Conservation (phyloP, 2,113 vertebrate genomes). For the Sardina pilchardus region DNA sequence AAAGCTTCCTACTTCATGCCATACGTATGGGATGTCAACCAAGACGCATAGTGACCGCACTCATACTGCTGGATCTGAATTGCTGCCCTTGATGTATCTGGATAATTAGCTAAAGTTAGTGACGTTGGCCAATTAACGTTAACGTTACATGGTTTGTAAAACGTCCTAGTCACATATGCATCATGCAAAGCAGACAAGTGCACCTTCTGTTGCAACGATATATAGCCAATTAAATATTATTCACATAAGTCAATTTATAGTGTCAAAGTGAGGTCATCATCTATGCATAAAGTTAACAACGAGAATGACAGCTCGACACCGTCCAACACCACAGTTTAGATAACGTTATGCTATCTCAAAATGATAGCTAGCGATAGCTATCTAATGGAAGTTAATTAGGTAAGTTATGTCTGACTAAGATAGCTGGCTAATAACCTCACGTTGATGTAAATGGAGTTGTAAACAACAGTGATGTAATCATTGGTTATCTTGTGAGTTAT, state of each 20-base stretch:
- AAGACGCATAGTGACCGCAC: background rate
- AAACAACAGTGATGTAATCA: background rate
- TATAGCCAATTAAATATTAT: background rate
- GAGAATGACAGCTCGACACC: background rate
- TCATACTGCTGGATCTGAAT: background rate
- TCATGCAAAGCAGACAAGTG: background rate
- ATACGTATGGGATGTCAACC: background rate
- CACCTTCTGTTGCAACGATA: background rate
- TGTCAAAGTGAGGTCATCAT: background rate
- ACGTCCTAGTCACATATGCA: background rate
- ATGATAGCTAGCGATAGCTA: background rate
- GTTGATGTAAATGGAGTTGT: too few species aligned
- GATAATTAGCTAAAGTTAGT: too few species aligned
- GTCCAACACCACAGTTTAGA: background rate
- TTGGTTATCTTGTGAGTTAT: background rate
- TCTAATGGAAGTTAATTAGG: background rate
- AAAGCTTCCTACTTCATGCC: background rate
- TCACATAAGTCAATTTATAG: background rate
- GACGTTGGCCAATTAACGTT: too few species aligned
- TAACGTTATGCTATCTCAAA: background rate
- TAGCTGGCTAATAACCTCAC: background rate
- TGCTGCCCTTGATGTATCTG: background rate
- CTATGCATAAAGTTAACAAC: background rate
- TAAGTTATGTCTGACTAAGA: background rate
- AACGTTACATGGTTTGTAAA: background rate